Evolutionary conservation across 2,888 invertebrate species (phyloP).

Genomic region (Monoplex corrugatus): DNA sequence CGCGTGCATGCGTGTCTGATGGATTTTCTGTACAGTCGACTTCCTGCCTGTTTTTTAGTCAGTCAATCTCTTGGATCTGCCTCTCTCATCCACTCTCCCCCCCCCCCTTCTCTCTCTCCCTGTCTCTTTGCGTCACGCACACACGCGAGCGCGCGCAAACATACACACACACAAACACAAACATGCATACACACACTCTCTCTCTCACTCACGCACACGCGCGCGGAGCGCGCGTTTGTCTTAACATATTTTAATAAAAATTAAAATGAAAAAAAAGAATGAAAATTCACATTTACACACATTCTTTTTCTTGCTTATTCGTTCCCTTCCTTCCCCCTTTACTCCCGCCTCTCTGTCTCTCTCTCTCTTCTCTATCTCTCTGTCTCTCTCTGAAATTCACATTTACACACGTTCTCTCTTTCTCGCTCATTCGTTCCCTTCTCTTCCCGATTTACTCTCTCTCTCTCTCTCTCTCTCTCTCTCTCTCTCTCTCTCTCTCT

Average conservation of each 20-base stretch:
- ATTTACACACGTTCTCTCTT: not conserved
- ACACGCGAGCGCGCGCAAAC: no score
- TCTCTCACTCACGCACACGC: not conserved
- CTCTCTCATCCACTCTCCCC: not conserved
- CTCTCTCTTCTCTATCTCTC: not conserved
- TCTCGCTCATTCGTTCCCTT: not conserved
- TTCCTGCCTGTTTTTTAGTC: not conserved
- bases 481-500: no score
- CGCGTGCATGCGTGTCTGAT: not conserved
- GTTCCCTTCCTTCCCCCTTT: not conserved
- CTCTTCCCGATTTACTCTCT: no score
- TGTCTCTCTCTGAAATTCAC: not conserved
- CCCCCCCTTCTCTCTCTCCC: not conserved
- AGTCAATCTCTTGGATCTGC: not conserved
- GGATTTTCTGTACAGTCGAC: not conserved
- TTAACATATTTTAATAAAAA: no score
- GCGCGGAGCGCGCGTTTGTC: not conserved
- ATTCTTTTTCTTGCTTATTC: not conserved
- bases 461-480: no score
- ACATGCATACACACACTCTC: no score
- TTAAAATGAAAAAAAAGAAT: no score
- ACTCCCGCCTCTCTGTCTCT: conserved; percentile 5
- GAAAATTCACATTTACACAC: no score
- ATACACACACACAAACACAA: no score
- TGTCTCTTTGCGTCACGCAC: not conserved